Evolutionary conservation across 2,797 vertebrate genomes (phyloP).

Genomic region (Scarus forsteni): DNA sequence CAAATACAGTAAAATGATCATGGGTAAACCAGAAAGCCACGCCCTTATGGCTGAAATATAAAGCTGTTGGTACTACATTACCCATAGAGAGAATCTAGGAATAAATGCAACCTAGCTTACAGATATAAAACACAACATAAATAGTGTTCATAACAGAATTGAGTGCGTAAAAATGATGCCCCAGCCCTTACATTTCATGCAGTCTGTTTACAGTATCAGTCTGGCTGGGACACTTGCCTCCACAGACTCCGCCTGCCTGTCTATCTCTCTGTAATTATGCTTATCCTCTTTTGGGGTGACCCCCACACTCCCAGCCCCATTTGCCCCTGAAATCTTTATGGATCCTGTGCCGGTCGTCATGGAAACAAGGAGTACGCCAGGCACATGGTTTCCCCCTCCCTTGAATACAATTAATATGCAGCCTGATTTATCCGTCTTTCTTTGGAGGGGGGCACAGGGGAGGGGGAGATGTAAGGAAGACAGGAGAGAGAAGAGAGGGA

Average conservation of each 20-base stretch:
- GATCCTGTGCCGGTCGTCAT: slow-evolving; percentile 82
- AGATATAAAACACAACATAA: neutral
- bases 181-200: slow-evolving; percentile 10
- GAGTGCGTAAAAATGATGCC: slow-evolving; percentile 9
- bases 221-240: slow-evolving; percentile 58
- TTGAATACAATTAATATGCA: slow-evolving; percentile 81
- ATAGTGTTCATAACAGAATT: neutral
- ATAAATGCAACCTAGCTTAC: neutral
- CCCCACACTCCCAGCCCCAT: slow-evolving; percentile 64
- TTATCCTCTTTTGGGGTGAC: slow-evolving; percentile 82
- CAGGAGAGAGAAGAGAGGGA: neutral
- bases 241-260: slow-evolving; percentile 58
- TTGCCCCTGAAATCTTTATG: slow-evolving; percentile 81
- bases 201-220: slow-evolving; percentile 39
- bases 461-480: slow-evolving; percentile 22
- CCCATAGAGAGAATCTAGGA: neutral
- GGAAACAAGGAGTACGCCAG: slow-evolving; percentile 82
- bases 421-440: slow-evolving; percentile 76
- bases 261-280: slow-evolving; percentile 81
- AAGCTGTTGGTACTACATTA: neutral
- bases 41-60: neutral
- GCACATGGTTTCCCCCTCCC: slow-evolving; percentile 60
- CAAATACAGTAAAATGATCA: neutral
- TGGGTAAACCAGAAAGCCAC: neutral
- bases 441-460: slow-evolving; percentile 47